Evolutionary conservation across 2,113 vertebrate species (phyloP), one percentile per base, ranked within the genome.

Genomic region (Hyla sarda): DNA sequence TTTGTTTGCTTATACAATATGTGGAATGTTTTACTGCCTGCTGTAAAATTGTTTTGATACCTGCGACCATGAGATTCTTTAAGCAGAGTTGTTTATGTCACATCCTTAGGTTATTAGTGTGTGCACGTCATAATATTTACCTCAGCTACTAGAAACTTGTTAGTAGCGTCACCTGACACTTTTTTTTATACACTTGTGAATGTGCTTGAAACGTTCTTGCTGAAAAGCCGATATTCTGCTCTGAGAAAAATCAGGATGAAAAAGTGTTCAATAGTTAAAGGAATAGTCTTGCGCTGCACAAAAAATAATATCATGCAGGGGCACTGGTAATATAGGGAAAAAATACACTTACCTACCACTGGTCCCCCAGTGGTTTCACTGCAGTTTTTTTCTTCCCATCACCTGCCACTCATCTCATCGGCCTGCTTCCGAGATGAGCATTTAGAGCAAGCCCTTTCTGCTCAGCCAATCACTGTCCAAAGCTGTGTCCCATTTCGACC

Each of bases 71-170:
- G 67, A 73, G 32, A 58, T 84, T 50, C 62, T 28, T 34, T 16
- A 17, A 71, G 65, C 28, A 17, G 16, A 69, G 45, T 71, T 74
- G 82, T 84, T 74, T 84, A 73, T 74, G 69, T 75, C 54, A 74
- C 48, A 17, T 73, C 67, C 67, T 62, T 25, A 75, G 23, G 41
- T 69, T 69, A 82, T 71, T 82, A 82, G 65, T 67, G 69, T 74
- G n/a, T 62, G 37, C 45, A 71, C 56, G 82, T 84, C 82, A 84
- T 60, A 84, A 84, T 75, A 84, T 84, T 84, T 84, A 58, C n/a
- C 41, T 21, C 56, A 17, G 13, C 78, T 81, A 47, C 78, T 62
- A 62, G 41, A 65, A 37, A 79, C 47, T 47, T 80, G 13, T 62
- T 21, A n/a, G 34, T 56, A 5, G 25, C n/a, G 41, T 21, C 78